Percentiles rank a stretch among this genome's conserved stretches.
Evolutionary conservation across 1,140 invertebrate genomes (phyloP).

Genomic region (Tetraneura akinire): DNA sequence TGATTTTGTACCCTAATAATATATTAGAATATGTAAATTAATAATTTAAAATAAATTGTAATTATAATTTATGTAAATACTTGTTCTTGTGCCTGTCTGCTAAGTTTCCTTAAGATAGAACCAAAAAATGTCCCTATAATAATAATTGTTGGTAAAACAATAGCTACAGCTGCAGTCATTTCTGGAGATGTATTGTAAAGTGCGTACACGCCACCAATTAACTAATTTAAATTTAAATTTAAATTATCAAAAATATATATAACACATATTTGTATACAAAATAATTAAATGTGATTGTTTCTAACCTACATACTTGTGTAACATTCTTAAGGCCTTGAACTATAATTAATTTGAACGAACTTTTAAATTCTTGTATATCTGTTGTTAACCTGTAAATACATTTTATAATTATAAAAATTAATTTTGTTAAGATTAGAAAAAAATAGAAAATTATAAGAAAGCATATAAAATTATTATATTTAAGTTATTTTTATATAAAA

Average conservation of each 20-base stretch:
- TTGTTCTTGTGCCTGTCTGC: slow-evolving; percentile 76
- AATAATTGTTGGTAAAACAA: slow-evolving; percentile 82
- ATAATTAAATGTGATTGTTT: not conserved
- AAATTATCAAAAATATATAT: not conserved
- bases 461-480: too few relatives aligned
- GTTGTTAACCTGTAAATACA: slow-evolving; percentile 72
- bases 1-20: slow-evolving; percentile 72
- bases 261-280: not conserved
- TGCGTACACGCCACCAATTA: slow-evolving; percentile 76
- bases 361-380: slow-evolving; percentile 97
- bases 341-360: slow-evolving; percentile 88
- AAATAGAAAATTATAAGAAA: too few relatives aligned
- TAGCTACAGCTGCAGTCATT: slow-evolving; percentile 77
- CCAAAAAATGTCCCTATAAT: slow-evolving; percentile 76
- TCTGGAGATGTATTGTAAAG: slow-evolving; percentile 83
- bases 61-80: slow-evolving; percentile 58
- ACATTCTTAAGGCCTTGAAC: slow-evolving; percentile 83
- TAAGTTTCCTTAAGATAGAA: slow-evolving; percentile 70
- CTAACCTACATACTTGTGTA: slow-evolving; percentile 65
- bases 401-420: slow-evolving; percentile 35
- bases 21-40: slow-evolving; percentile 22
- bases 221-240: slow-evolving; percentile 59
- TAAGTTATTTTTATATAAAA: too few relatives aligned
- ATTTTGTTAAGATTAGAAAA: too few relatives aligned
- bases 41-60: slow-evolving; percentile 8